phyloP scores from a whole-genome alignment of 2,888 invertebrate genomes.

The Meiosimyza platycephala region DNA sequence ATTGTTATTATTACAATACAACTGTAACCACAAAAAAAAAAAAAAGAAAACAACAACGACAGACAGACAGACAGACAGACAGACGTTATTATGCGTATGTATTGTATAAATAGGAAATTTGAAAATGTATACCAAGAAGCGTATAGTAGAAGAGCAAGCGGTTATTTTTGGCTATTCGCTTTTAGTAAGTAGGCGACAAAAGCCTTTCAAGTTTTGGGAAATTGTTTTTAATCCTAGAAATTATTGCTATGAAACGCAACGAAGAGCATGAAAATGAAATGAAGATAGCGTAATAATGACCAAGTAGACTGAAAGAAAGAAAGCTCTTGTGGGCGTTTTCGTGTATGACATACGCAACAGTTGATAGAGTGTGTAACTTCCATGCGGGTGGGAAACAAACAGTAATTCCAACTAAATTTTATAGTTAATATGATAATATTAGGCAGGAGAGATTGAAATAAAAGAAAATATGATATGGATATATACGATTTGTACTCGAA shows the following conservation, averaged over 20 bases:
- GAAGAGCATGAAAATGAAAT: neutral
- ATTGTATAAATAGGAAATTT: neutral
- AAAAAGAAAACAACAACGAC: neutral
- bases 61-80: neutral
- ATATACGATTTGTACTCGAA: no score
- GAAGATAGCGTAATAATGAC: neutral
- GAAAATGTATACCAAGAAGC: no score
- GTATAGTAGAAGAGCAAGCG: no score
- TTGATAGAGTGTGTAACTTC: neutral
- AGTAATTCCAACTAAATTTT: neutral
- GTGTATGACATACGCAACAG: no score
- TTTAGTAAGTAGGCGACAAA: neutral
- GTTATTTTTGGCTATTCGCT: no score
- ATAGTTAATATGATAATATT: no score
- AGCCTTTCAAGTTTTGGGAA: neutral
- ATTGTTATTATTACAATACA: neutral
- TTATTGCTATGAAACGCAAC: neutral
- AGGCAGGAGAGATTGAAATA: no score
- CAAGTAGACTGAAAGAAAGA: neutral
- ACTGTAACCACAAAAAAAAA: neutral
- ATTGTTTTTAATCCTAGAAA: constrained; percentile 12
- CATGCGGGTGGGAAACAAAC: neutral
- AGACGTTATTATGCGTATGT: constrained; percentile 7
- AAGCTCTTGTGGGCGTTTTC: neutral
- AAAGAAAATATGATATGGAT: no score